phyloP scores from a whole-genome alignment of 37 sponge, comb jelly and placozoan species.

The Ephydatia muelleri region DNA sequence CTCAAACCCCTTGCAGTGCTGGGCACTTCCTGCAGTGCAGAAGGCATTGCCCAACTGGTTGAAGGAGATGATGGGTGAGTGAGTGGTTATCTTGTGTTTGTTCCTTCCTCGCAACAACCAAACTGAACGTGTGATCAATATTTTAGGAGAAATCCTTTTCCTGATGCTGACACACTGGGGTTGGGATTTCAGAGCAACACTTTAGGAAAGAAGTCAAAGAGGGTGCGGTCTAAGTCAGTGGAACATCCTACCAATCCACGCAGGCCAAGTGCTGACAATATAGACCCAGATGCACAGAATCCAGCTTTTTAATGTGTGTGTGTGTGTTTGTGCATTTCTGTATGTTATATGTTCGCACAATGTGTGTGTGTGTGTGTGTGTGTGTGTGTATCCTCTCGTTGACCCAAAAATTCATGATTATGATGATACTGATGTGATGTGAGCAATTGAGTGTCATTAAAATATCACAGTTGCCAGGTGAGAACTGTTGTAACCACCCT shows the following conservation, averaged over 20 bases:
- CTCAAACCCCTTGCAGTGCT: not conserved
- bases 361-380: slow-evolving; percentile 8
- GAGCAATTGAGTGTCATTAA: no score
- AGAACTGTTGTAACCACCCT: no score
- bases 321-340: not conserved
- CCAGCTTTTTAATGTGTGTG: no score
- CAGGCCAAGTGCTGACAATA: not conserved
- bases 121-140: no score
- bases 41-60: slow-evolving; percentile 31
- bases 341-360: not conserved
- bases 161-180: slow-evolving; percentile 4
- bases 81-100: no score
- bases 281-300: no score
- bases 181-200: slow-evolving; percentile 6
- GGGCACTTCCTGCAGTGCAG: slow-evolving; percentile 39
- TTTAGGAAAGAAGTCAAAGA: not conserved
- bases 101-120: no score
- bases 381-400: not conserved
- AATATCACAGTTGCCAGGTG: no score
- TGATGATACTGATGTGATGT: no score
- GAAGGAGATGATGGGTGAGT: slow-evolving; percentile 1
- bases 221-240: no score
- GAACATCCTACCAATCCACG: not conserved
- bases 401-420: not conserved
- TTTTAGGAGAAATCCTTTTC: no score